Base-by-base conservation (phyloP, 2,797 vertebrate genomes). In the Darevskia nairensis region DNA sequence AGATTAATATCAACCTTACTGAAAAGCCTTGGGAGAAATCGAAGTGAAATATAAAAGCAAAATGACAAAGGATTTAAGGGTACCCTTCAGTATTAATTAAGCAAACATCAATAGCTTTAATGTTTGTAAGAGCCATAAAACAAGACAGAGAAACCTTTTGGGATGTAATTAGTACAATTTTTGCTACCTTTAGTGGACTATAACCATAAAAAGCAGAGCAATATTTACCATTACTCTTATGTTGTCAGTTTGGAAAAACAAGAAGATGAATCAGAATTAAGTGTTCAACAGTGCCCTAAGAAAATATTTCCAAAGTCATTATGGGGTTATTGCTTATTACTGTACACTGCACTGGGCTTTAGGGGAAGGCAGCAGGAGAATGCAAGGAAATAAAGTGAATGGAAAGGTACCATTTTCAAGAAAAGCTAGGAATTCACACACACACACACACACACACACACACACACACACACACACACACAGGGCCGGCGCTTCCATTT, bases 1-100 rank as follows among this genome's bases (percentile, higher is more conserved):
- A 80, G 81, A 29, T 55, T 23, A 39, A 1, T 1, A 69, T 1
- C 4, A 2, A 25, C 39, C 25, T 59, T 11, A 39, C 61, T 50
- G 50, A 21, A 55, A 61, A 74, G 23, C 32, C 50, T 77, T n/a
- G 10, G 39, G n/a, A 66, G 32, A 81, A 85, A 90, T 6, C 6
- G 55, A 59, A 11, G 27, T 77, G 4, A 86, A 75, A 71, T 3
- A 23, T 0, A 8, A 55, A 69, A 5, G 5, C n/a, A 35, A 74
- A 80, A 61, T 0, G 27, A 32, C 13, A 8, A 19, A 23, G 21
- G 4, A 79, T 85, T 87, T 8, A 84, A 76, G 46, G 55, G 71
- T 17, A 17, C 8, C 8, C 9, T 76, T 86, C 35, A 79, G 76
- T 32, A 39, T 85, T 66, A 74, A 75, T 81, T 85, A 91, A 74